phyloP scores from a whole-genome alignment of 2,797 vertebrate species.

The Cuniculus paca region DNA sequence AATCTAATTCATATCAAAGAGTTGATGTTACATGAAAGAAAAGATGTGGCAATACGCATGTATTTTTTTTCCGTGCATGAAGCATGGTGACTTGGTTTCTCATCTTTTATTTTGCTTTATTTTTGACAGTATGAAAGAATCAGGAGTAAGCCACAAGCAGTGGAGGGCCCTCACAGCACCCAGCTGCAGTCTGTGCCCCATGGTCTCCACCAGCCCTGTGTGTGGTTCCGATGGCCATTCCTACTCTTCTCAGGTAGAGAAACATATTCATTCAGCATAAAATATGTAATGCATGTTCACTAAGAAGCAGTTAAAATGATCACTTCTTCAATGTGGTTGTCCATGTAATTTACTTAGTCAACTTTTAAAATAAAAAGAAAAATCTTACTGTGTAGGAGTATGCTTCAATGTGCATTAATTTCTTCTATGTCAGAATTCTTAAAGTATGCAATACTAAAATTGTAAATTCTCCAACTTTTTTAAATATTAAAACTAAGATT shows the following conservation, averaged over 20 bases:
- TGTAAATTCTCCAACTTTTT: not conserved
- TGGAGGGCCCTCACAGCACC: conserved; percentile 88
- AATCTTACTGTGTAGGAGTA: not conserved
- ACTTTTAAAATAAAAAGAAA: not conserved
- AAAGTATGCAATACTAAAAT: not conserved
- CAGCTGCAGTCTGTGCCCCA: conserved; percentile 95
- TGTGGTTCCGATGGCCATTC: conserved; percentile 96
- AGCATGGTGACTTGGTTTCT: conserved; percentile 69
- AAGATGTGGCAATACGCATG: not conserved
- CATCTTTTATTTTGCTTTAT: not conserved
- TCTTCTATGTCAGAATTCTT: not conserved
- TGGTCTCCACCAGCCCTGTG: conserved; percentile 92
- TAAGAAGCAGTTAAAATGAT: not conserved
- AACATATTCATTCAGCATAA: not conserved
- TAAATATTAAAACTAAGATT: not conserved
- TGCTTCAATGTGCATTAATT: not conserved
- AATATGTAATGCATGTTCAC: not conserved
- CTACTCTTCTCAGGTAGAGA: conserved; percentile 96
- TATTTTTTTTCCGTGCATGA: not conserved
- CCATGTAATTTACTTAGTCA: not conserved
- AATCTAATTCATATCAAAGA: not conserved
- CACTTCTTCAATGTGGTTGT: not conserved
- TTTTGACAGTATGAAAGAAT: conserved; percentile 93
- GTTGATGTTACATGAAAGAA: not conserved
- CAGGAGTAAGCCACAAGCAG: conserved; percentile 92